phyloP scores from a whole-genome alignment of 2,113 vertebrate species.

The Serinus canaria region DNA sequence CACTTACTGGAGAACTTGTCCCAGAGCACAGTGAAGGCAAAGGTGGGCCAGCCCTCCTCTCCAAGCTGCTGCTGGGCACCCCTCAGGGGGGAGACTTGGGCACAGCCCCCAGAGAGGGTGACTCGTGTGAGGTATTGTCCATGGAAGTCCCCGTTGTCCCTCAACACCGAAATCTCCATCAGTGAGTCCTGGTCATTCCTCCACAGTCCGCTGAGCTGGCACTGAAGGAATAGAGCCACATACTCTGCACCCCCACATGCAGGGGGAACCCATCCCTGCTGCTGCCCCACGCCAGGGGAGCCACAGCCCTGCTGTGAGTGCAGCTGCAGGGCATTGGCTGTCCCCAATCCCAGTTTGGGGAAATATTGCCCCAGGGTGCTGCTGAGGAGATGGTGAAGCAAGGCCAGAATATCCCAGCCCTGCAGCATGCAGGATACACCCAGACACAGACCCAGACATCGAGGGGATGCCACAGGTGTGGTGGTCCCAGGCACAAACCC shows the following conservation, averaged over 20 bases:
- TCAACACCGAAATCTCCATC: neutral
- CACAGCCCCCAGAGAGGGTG: neutral
- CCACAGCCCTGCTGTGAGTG: accelerated
- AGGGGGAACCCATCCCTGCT: neutral
- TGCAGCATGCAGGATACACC: accelerated
- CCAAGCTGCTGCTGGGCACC: neutral
- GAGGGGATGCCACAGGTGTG: neutral
- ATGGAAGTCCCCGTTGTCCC: neutral
- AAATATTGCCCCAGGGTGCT: neutral
- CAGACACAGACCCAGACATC: neutral
- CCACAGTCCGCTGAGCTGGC: conserved; percentile 27
- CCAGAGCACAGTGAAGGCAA: conserved; percentile 6
- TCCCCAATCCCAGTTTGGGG: neutral
- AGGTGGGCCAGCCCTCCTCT: neutral
- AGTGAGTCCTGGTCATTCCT: conserved; percentile 16
- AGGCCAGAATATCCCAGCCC: accelerated
- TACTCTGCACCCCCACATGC: accelerated
- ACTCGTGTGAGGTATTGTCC: conserved; percentile 25
- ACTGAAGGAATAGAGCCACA: neutral
- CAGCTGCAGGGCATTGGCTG: accelerated
- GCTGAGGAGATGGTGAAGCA: neutral
- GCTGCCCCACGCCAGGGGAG: accelerated
- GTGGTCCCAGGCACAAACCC: neutral
- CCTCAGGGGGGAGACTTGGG: neutral
- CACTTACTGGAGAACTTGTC: conserved; percentile 58